Evolutionary conservation across 2,113 vertebrate genomes (phyloP).

Genomic region (Uria aalge): DNA sequence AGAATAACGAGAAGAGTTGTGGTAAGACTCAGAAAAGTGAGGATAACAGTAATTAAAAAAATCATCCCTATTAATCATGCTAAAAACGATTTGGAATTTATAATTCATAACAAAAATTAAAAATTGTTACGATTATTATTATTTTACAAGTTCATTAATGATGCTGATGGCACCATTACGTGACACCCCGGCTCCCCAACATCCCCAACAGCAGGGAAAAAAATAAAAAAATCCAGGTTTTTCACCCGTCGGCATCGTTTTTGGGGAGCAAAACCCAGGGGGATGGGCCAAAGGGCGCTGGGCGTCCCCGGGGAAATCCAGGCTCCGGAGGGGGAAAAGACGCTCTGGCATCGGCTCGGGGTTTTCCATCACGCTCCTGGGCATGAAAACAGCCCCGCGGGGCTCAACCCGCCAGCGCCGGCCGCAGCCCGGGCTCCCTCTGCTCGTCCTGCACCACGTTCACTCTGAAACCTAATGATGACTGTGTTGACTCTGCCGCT

Average conservation of each 20-base stretch:
- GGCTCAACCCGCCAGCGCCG: accelerated
- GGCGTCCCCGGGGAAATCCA: neutral
- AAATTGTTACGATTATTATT: no score
- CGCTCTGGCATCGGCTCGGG: accelerated
- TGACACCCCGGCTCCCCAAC: neutral
- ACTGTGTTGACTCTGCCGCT: accelerated
- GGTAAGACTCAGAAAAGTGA: neutral
- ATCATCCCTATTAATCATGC: no score
- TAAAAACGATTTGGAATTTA: neutral
- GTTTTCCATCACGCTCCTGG: accelerated
- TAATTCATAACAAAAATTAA: no score
- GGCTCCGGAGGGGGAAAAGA: neutral
- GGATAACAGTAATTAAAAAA: neutral
- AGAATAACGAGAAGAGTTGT: no score
- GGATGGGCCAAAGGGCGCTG: neutral
- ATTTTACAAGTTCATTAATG: neutral
- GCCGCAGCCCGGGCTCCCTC: accelerated
- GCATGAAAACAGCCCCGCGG: accelerated
- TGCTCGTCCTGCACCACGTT: accelerated
- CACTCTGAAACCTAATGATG: neutral
- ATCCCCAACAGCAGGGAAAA: neutral
- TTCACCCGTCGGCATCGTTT: accelerated
- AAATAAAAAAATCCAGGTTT: neutral
- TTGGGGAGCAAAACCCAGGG: neutral
- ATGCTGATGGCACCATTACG: neutral